Evolutionary conservation across 2,797 vertebrate genomes (phyloP), one percentile per base, ranked within the genome.

Genomic region (Vireo griseus): DNA sequence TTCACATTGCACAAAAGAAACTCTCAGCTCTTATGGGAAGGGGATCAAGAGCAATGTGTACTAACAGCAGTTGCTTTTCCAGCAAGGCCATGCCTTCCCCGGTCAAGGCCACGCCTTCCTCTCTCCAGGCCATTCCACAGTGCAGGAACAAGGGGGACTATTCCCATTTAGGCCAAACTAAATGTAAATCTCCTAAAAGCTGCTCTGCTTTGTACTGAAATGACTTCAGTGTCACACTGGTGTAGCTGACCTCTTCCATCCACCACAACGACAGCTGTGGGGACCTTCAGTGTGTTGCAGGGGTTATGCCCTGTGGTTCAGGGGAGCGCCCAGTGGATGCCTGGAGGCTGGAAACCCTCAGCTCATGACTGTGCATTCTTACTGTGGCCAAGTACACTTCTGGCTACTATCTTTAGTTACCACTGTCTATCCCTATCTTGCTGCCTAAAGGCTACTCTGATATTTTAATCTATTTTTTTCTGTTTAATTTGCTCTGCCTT

Each of bases 21-120:
- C 5, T 19, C 22, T 10, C 51, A 72, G 6, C 9, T 68, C 7
- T 35, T 14, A 21, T 0, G 0, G 40, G 31, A 33, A 63, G 10
- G 3, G 13, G 12, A 58, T 22, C 0, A 4, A 88, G 19, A 74
- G 9, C 33, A 57, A 50, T 20, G 4, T 17, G 3, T 25, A 63
- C 21, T 1, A 1, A 19, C 0, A 8, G 10, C 20, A 86, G 7
- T 13, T 31, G 11, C 11, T 18, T 65, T 83, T 80, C 31, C n/a
- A 75, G 51, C 5, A 11, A 4, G 0, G 3, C 12, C 28, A 37
- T 0, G 2, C 19, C 4, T 24, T 69, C 39, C 15, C 33, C 22
- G 2, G 1, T 16, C 24, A 61, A 73, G 37, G 37, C 16, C 8
- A 26, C 0, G 1, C 24, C 3, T 26, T 76, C 44, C 15, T 39